Conservation (phyloP, 2,797 vertebrate genomes). For the Sciurus carolinensis region DNA sequence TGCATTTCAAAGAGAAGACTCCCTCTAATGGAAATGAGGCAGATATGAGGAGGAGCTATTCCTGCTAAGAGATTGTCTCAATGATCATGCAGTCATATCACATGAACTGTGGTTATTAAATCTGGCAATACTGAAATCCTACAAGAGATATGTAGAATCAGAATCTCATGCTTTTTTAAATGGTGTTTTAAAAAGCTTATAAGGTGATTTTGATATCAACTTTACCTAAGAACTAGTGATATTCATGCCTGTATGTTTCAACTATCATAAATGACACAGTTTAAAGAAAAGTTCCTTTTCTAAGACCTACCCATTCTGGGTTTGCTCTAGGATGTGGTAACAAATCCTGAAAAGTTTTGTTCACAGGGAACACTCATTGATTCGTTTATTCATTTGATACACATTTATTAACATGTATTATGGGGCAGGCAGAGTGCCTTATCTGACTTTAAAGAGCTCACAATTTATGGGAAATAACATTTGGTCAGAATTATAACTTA, state of each 20-base stretch:
- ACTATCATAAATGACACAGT: background rate
- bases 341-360: background rate
- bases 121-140: background rate
- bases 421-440: background rate
- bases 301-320: background rate
- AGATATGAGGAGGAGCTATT: background rate
- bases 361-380: background rate
- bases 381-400: background rate
- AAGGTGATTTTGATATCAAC: background rate
- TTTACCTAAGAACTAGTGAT: background rate
- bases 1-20: slow-evolving; percentile 16
- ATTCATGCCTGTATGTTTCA: background rate
- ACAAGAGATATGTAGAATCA: background rate
- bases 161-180: background rate
- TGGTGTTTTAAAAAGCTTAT: background rate
- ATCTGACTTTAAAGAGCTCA: background rate
- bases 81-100: background rate
- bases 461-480: background rate
- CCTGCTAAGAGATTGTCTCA: background rate
- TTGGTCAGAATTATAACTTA: background rate
- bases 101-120: background rate
- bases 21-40: background rate
- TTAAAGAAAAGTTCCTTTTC: background rate
- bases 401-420: background rate
- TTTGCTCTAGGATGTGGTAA: background rate